Conservation (phyloP, 1,140 invertebrate genomes). For the Trialeurodes vaporariorum region DNA sequence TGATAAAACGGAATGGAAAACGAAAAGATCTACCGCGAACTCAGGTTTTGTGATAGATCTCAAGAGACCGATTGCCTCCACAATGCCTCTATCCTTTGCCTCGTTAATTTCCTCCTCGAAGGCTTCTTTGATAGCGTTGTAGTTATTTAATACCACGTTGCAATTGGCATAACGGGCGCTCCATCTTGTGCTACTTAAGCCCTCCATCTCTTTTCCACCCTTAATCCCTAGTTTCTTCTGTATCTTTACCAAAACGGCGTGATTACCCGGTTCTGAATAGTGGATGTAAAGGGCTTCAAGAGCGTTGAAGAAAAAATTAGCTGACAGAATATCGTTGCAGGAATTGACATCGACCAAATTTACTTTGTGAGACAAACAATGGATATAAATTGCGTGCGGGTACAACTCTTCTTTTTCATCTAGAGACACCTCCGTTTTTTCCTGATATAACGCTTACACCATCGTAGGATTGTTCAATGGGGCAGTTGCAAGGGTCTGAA, state of each 20-base stretch:
- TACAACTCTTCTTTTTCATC: constrained; percentile 11
- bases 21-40: constrained; percentile 10
- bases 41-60: constrained; percentile 17
- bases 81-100: constrained; percentile 6
- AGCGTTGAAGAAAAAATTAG: constrained; percentile 10
- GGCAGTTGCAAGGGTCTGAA: no score
- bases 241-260: not conserved
- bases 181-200: constrained; percentile 11
- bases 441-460: constrained; percentile 14
- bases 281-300: constrained; percentile 15
- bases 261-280: constrained; percentile 12
- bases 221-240: constrained; percentile 7
- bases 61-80: constrained; percentile 14
- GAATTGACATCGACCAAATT: constrained; percentile 20
- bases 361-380: constrained; percentile 19
- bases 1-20: constrained; percentile 4
- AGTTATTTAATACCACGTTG: constrained; percentile 15
- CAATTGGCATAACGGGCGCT: constrained; percentile 11
- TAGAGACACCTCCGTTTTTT: constrained; percentile 7
- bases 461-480: constrained; percentile 18
- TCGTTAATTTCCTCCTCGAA: constrained; percentile 14
- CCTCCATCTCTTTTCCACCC: not conserved
- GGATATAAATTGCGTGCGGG: constrained; percentile 19
- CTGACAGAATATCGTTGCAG: constrained; percentile 10
- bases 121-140: constrained; percentile 9